Evolutionary conservation across 2,797 vertebrate species (phyloP).

Genomic region (Spheniscus humboldti): DNA sequence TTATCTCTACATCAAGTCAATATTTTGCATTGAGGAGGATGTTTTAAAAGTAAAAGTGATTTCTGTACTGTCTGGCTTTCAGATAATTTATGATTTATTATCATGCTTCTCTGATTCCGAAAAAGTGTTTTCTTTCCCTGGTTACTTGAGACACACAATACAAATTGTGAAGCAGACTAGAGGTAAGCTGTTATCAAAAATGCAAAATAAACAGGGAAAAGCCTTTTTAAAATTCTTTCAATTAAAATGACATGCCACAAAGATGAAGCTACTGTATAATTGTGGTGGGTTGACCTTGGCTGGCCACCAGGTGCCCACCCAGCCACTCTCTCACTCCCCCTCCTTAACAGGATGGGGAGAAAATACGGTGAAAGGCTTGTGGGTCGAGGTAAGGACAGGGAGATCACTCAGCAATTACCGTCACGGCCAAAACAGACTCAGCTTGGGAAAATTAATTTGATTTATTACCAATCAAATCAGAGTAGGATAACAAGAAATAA

Average conservation of each 20-base stretch:
- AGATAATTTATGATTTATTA: neutral
- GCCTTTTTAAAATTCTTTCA: neutral
- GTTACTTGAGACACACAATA: neutral
- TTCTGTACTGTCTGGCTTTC: neutral
- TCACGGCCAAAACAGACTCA: neutral
- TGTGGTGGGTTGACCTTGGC: neutral
- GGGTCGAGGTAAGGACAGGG: neutral
- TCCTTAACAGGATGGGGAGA: neutral
- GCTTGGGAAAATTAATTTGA: neutral
- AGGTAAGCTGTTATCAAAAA: neutral
- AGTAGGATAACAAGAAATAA: neutral
- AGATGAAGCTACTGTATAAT: neutral
- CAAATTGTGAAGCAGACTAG: neutral
- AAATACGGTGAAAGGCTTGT: accelerated
- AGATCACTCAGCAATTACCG: neutral
- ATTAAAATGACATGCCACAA: neutral
- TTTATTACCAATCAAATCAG: neutral
- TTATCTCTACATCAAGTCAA: neutral
- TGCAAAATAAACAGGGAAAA: neutral
- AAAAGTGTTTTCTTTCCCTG: neutral
- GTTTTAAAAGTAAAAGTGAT: neutral
- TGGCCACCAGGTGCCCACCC: neutral
- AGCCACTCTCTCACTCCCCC: neutral
- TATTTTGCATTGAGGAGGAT: neutral
- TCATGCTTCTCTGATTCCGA: neutral